phyloP scores from a whole-genome alignment of 2,797 vertebrate species.

The Sebastes dallii region DNA sequence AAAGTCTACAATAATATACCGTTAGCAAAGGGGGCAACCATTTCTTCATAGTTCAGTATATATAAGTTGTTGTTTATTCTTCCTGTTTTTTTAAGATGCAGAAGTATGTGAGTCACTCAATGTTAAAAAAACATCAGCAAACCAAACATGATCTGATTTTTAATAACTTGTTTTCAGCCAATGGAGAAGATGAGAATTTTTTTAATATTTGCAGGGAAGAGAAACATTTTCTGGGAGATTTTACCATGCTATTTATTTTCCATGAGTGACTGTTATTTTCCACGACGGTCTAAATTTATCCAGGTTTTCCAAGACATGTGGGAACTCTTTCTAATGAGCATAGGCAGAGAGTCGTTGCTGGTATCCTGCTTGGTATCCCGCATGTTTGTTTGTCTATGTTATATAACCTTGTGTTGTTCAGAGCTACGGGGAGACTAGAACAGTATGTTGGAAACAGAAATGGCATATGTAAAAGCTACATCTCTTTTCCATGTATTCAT shows the following conservation, averaged over 20 bases:
- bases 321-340: conserved; percentile 42
- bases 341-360: neutral
- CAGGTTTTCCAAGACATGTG: conserved; percentile 52
- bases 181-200: neutral
- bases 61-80: neutral
- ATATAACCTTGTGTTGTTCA: conserved; percentile 26
- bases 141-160: neutral
- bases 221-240: conserved; percentile 7
- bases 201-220: neutral
- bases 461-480: neutral
- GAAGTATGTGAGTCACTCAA: neutral
- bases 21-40: neutral
- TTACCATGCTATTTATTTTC: conserved; percentile 35
- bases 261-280: conserved; percentile 8
- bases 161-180: neutral
- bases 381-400: conserved; percentile 53
- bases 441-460: conserved; percentile 4
- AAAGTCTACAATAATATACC: neutral
- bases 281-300: conserved; percentile 52
- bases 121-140: neutral
- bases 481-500: neutral
- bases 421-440: neutral
- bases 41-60: neutral
- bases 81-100: neutral
- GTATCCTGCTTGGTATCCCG: conserved; percentile 6